Base-by-base conservation (phyloP, 2,888 invertebrate species). In the Drosophila planitibia region DNA sequence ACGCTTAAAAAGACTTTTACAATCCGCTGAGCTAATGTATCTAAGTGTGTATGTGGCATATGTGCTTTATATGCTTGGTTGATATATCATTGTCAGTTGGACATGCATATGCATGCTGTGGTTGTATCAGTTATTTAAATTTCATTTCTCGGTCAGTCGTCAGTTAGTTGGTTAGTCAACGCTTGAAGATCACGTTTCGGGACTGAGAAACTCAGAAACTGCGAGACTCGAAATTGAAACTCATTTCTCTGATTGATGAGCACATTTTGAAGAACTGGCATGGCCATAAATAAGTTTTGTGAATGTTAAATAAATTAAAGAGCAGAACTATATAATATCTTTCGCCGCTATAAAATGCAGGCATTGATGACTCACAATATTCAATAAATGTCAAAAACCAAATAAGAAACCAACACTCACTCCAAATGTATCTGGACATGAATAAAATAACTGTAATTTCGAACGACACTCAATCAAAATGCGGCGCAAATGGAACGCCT, bases 231-330 rank as follows among this genome's bases (percentile, higher is more conserved):
- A 63, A 69, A 60, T 62, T 74, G 81, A 85, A 88, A 78, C 85
- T 83, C 89, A 85, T 83, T 85, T 83, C 76, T 69, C 89, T 87
- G 87, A 87, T 87, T 85, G 87, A 87, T 87, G 87, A 37, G 69
- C 76, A 80, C 79, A 82, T 86, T 86, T 85, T 81, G 74, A 77
- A 75, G 74, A 70, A 70, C 78, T 74, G 87, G 75, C 89, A 82
- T 65, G 58, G 74, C 72, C 77, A 86, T 87, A 87, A 87, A 87
- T 87, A 85, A 85, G 64, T 70, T 74, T 74, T 64, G 67, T 70
- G 76, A 81, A 73, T 66, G 85, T 75, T 82, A 37, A 79, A 88
- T 83, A 83, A 88, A 85, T 88, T 82, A 75, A 81, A 85, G 41
- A 51, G 12, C 64, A 76, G 63, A 82, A 82, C 81, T 81, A 76